Evolutionary conservation across 2,113 vertebrate genomes (phyloP), one percentile per base, ranked within the genome.

Genomic region (Tonatia bakeri): DNA sequence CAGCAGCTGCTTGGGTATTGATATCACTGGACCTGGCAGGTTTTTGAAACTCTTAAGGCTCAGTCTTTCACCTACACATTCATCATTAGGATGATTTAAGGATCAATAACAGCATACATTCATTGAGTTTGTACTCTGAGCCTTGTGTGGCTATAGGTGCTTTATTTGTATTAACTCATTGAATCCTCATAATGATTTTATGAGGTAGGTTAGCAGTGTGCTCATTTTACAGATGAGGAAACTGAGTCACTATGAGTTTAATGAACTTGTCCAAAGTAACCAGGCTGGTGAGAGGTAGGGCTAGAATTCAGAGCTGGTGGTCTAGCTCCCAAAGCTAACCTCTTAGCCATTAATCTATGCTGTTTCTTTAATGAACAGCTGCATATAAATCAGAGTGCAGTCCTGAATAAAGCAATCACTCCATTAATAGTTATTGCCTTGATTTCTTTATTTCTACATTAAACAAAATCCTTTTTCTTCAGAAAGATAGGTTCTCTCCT

Each of bases 151-250:
- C 13, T 80, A 31, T 24, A 47, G 61, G 31, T 0, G 72, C 52
- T 67, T 94, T 54, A 59, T 43, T 64, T 56, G 31, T 67, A 16
- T 81, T 85, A 70, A 84, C 45, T 65, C 24, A 28, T 14, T 79
- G 45, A 72, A 38, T 73, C 22, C 28, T 59, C 50, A 40, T 73
- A 67, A 31, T 38, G 5, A 56, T 56, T 76, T 81, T 50, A 40
- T 50, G n/a, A 79, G 11, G 28, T 31, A 61, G 31, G 20, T 16
- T 94, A 38, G 20, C 45, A 31, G 47, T 75, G 45, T 64, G 22
- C 9, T 91, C 17, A 79, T 45, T 89, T 95, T 61, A 79, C 19
- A 96, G 72, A 77, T 76, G 26, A 59, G 43, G 19, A 96, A 94
- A 96, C 76, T 31, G 65, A 94, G 40, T 76, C 94, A 73, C 56